phyloP scores from a whole-genome alignment of 2,888 invertebrate species.

The Caenorhabditis imperialis region DNA sequence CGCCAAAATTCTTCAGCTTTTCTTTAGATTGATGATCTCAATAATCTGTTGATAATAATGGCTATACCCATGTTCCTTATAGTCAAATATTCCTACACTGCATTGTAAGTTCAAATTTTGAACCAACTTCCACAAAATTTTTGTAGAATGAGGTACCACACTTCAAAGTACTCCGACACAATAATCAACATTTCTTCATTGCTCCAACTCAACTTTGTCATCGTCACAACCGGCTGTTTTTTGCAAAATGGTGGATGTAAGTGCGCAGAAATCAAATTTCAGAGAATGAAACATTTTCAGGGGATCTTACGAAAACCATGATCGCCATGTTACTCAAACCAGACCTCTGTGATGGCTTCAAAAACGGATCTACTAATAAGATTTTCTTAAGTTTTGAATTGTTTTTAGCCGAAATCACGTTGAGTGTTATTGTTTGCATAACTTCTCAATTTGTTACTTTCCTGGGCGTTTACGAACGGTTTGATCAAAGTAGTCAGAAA shows the following conservation, averaged over 20 bases:
- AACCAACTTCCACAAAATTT: neutral
- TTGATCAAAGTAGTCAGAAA: neutral
- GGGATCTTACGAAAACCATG: conserved; percentile 2
- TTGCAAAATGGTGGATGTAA: too few species aligned
- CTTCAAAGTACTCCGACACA: neutral
- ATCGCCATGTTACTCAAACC: neutral
- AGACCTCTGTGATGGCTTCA: conserved; percentile 1
- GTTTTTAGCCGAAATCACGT: neutral
- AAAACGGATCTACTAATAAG: neutral
- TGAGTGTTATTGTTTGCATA: neutral
- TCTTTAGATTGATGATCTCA: neutral
- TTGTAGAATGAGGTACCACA: neutral
- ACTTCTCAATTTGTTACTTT: neutral
- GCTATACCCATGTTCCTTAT: neutral
- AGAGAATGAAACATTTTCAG: too few species aligned
- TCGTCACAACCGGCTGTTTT: too few species aligned
- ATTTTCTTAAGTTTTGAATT: conserved; percentile 7
- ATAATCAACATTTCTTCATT: neutral
- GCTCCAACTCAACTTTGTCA: neutral
- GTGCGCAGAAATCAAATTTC: too few species aligned
- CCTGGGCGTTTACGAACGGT: neutral
- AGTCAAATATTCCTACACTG: neutral
- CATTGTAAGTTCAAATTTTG: neutral
- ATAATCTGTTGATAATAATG: neutral
- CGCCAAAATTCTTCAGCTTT: neutral